Evolutionary conservation across 2,113 vertebrate species (phyloP), one percentile per base, ranked within the genome.

Genomic region (Terrapene triunguis): DNA sequence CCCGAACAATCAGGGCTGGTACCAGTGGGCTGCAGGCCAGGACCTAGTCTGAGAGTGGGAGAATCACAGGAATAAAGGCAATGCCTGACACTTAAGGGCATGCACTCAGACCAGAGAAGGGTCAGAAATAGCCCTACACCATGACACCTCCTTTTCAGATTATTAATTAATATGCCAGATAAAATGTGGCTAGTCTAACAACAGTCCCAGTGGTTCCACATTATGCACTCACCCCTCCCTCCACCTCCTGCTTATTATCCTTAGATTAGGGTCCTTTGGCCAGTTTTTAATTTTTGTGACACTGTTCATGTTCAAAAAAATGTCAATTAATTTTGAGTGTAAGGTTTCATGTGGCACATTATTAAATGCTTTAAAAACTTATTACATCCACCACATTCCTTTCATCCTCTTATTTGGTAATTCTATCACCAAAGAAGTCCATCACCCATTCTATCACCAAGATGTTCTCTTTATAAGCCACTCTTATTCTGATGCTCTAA

Each of bases 401-500:
- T 78, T 95, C 21, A 44, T 54, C 4, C 54, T 76, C 59, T 95
- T 25, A 69, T 85, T 83, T 87, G 76, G 54, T 57, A 95, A 79
- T 83, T 89, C 74, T 87, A 57, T 82, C 84, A 93, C 88, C 83
- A 93, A 83, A 32, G 29, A 93, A 69, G 0, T 32, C 29, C 59
- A 62, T 35, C 59, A 65, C 59, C 59, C 14, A 35, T 65, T 65
- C 13, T 65, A 35, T 65, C 32, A 65, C 59, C 32, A 0, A 89
- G 51, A 82, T 48, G 80, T 94, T 92, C 29, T 90, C 84, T 94
- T 50, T 76, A 51, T 65, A 82, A 87, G n/a, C 21, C 76, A 47
- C 29, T 27, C 54, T 90, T 86, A 32, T 76, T 94, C 8, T 91
- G 65, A 91, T 88, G 82, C 21, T 44, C 69, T 42, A 22, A 94